A percentile compares a stretch with the other conserved stretches of the same genome.
These are phyloP conservation scores for Rhopalosiphum nymphaeae DNA, from an alignment of 2,888 invertebrate species.

Conservation along the genomic window DNA sequence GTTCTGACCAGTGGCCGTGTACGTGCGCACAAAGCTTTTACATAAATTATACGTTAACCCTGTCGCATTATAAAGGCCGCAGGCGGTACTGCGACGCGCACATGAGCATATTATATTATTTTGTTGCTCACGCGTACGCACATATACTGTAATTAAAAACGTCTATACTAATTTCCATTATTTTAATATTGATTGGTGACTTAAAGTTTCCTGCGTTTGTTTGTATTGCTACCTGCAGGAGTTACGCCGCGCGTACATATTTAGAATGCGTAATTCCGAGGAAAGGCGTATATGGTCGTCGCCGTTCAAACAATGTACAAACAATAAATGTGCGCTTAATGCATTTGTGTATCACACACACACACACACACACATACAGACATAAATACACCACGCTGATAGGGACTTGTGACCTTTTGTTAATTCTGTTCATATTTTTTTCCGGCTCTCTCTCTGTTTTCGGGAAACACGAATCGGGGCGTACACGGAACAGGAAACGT, in stretches of 20 bases:
- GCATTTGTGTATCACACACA: background rate
- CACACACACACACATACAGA: background rate
- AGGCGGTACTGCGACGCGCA: background rate
- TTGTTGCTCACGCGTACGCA: background rate
- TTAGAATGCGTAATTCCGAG: background rate
- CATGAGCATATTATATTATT: background rate
- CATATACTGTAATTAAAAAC: slow-evolving; percentile 39
- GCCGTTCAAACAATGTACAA: background rate
- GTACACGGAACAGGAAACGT: slow-evolving; percentile 43
- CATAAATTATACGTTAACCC: slow-evolving; percentile 49
- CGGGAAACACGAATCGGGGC: slow-evolving; percentile 40
- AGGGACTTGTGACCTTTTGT: slow-evolving; percentile 18
- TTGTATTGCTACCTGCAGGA: slow-evolving; percentile 10
- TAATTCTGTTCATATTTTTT: slow-evolving; percentile 10
- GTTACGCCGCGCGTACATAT: background rate
- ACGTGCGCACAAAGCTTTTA: slow-evolving; percentile 37
- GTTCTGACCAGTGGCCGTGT: background rate
- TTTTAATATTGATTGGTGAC: slow-evolving; percentile 10
- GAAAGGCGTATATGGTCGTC: background rate
- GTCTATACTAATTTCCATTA: slow-evolving; percentile 26
- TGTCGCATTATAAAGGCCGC: background rate
- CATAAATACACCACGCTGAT: background rate
- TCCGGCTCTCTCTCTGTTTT: background rate
- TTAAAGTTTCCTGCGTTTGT: background rate
- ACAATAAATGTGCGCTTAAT: background rate